These are phyloP conservation scores for Albula glossodonta DNA, from an alignment of 2,113 vertebrate genomes.

Conservation along the genomic window DNA sequence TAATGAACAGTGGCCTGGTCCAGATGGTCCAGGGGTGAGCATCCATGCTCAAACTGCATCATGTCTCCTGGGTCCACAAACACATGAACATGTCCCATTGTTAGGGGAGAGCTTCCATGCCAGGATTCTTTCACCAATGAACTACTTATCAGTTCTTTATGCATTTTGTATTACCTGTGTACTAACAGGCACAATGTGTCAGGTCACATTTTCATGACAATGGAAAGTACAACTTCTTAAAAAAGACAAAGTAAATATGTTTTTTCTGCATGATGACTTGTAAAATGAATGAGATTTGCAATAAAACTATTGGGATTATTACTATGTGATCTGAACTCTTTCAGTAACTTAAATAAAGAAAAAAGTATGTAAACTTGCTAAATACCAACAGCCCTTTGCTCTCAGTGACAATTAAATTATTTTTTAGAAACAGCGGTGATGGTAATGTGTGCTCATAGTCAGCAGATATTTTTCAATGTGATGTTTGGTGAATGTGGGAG, in stretches of 20 bases:
- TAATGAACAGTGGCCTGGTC: conserved; percentile 55
- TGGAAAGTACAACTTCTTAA: neutral
- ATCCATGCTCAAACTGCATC: conserved; percentile 42
- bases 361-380: neutral
- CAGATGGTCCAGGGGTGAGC: conserved; percentile 54
- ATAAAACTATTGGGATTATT: no score
- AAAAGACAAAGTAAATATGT: neutral
- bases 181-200: conserved; percentile 9
- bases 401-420: neutral
- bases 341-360: neutral
- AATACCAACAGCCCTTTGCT: neutral
- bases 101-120: neutral
- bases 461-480: neutral
- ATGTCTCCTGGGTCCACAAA: conserved; percentile 44
- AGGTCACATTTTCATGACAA: neutral
- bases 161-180: conserved; percentile 28
- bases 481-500: neutral
- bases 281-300: no score
- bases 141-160: conserved; percentile 47
- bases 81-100: conserved; percentile 2
- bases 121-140: conserved; percentile 32
- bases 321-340: neutral
- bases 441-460: neutral
- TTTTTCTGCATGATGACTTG: neutral
- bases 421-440: neutral